Conservation (phyloP, 37 sponge, comb jelly and placozoan species). For the Agelas oroides region DNA sequence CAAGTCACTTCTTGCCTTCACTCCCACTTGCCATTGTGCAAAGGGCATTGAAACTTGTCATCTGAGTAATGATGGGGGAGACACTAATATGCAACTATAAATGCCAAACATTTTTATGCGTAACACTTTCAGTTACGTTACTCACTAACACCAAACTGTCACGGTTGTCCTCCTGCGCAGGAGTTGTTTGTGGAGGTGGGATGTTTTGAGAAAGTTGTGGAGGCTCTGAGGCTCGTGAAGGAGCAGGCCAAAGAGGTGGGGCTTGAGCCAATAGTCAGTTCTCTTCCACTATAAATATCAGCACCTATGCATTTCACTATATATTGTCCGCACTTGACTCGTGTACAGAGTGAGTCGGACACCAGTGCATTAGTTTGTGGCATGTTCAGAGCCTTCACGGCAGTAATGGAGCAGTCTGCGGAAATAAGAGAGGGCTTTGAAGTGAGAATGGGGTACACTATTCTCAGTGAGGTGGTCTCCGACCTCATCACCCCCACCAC, state of each 20-base stretch:
- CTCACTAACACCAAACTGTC: not conserved
- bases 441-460: constrained; percentile 40
- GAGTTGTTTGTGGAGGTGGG: constrained; percentile 73
- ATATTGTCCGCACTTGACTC: not conserved
- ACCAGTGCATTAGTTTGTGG: constrained; percentile 19
- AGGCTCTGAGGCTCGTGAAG: constrained; percentile 37
- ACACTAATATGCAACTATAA: no score
- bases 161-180: not conserved
- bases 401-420: constrained; percentile 28
- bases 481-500: constrained; percentile 34
- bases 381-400: constrained; percentile 38
- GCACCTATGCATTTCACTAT: not conserved
- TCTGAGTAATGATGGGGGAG: no score
- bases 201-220: constrained; percentile 72
- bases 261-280: not conserved
- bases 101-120: no score
- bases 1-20: no score
- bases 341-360: not conserved
- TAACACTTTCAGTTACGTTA: no score
- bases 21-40: no score
- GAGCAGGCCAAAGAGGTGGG: constrained; percentile 37
- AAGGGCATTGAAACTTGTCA: no score
- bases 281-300: not conserved
- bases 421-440: constrained; percentile 45
- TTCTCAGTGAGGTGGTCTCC: constrained; percentile 23